Base-by-base conservation (phyloP, 2,113 vertebrate species). In the Nycticryphes semicollaris region DNA sequence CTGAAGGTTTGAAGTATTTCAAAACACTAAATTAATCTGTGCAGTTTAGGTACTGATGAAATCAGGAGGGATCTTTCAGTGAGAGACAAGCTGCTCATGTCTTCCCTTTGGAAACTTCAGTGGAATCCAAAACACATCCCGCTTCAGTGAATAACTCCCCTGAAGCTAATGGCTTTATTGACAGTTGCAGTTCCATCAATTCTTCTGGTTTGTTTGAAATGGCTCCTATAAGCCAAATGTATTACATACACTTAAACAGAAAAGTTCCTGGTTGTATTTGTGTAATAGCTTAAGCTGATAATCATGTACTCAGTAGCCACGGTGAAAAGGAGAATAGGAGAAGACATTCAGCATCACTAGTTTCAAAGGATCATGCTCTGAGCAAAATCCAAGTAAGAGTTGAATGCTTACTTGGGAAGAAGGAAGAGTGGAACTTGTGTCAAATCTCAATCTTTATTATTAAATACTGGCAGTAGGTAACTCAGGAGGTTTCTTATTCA, bases 111-210 rank as follows among this genome's bases (percentile, higher is more conserved):
- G 66, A 79, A 95, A 80, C 35, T 56, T 84, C 77, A 48, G 51
- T 89, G 56, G 60, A 94, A 91, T 75, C n/a, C 56, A 89, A 92
- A 95, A 39, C 43, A 77, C 41, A 84, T 84, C 80, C 37, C 3
- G 1, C 79, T 78, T 86, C 73, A 59, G 27, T 59, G 47, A 78
- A n/a, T 30, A 90, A 84, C 77, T 89, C 25, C 76, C 84, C 66
- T 67, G 62, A 81, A 95, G 80, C 73, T 84, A 94, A 84, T 64
- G 30, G 64, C 39, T 91, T 94, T 87, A 94, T 82, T 87, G 93
- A 95, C 86, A 89, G 50, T 43, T 95, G 47, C 54, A 89, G 45
- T 23, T 75, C 63, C 56, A 75, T 78, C 73, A 89, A 2, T 81
- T 67, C 39, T 80, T 83, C 47, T 79, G 51, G 33, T 82, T 91